Conservation (phyloP, 2,113 vertebrate genomes). For the Arvicanthis niloticus region DNA sequence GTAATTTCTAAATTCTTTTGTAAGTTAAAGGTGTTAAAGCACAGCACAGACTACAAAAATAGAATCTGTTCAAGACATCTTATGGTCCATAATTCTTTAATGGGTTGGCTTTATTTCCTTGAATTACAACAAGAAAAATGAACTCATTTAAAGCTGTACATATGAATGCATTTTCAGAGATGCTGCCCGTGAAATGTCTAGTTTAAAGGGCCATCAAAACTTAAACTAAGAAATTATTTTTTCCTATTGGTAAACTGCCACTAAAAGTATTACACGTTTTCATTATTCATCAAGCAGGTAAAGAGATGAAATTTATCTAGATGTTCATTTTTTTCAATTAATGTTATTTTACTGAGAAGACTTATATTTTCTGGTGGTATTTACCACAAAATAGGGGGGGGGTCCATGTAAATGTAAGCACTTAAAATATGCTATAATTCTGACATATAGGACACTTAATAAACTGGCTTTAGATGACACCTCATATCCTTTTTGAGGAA, state of each 20-base stretch:
- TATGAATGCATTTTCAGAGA: constrained; percentile 7
- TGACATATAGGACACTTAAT: neutral
- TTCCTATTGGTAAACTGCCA: neutral
- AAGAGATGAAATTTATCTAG: constrained; percentile 8
- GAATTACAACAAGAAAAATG: neutral
- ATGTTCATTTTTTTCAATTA: neutral
- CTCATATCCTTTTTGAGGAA: neutral
- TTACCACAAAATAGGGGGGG: constrained; percentile 23
- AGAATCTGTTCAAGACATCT: constrained; percentile 41
- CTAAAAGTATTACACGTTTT: neutral
- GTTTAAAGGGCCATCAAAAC: neutral
- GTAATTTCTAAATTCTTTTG: constrained; percentile 73
- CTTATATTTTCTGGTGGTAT: neutral
- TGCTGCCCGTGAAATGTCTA: neutral
- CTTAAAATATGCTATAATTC: neutral
- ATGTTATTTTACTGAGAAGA: neutral
- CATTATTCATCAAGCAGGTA: neutral
- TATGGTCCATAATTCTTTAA: neutral
- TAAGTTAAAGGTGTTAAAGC: constrained; percentile 65
- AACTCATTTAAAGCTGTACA: neutral
- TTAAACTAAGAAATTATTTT: neutral
- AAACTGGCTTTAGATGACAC: neutral
- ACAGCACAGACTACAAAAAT: constrained; percentile 38
- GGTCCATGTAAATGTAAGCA: constrained; percentile 30
- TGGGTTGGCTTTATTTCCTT: constrained; percentile 40